Conservation (phyloP, 2,797 vertebrate species). For the Bufotes viridis region DNA sequence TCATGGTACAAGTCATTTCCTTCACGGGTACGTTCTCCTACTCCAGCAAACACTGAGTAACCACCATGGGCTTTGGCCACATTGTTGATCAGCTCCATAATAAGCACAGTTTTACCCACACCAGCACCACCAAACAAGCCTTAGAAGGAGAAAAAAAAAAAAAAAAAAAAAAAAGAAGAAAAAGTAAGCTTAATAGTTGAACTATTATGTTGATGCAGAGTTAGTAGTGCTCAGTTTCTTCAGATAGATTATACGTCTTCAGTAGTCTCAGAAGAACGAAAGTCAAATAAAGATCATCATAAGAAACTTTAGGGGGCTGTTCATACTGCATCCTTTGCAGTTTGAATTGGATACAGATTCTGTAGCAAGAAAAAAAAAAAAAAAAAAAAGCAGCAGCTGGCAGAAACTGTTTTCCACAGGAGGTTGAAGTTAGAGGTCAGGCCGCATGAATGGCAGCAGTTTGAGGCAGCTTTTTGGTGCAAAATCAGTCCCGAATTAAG, state of each 20-base stretch:
- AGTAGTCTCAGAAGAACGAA: slow-evolving; percentile 91
- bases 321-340: too few relatives aligned
- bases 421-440: too few relatives aligned
- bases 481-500: too few relatives aligned
- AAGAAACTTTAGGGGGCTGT: slow-evolving; percentile 58
- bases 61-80: slow-evolving; percentile 98
- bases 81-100: slow-evolving; percentile 99
- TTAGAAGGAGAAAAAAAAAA: slow-evolving; percentile 63
- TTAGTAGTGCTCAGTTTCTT: slow-evolving; percentile 71
- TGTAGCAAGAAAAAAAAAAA: too few relatives aligned
- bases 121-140: slow-evolving; percentile 96
- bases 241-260: slow-evolving; percentile 83
- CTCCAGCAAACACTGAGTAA: slow-evolving; percentile 95
- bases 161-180: not conserved
- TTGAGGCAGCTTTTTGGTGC: too few relatives aligned
- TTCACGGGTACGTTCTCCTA: slow-evolving; percentile 94
- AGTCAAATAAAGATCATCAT: slow-evolving; percentile 76
- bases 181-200: not conserved
- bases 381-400: too few relatives aligned
- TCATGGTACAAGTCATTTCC: slow-evolving; percentile 98
- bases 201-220: not conserved
- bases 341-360: too few relatives aligned
- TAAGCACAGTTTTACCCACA: slow-evolving; percentile 95
- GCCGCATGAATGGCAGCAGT: too few relatives aligned
- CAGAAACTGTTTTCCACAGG: too few relatives aligned